Conservation (phyloP, 1,140 invertebrate species). For the Bombus vancouverensis region DNA sequence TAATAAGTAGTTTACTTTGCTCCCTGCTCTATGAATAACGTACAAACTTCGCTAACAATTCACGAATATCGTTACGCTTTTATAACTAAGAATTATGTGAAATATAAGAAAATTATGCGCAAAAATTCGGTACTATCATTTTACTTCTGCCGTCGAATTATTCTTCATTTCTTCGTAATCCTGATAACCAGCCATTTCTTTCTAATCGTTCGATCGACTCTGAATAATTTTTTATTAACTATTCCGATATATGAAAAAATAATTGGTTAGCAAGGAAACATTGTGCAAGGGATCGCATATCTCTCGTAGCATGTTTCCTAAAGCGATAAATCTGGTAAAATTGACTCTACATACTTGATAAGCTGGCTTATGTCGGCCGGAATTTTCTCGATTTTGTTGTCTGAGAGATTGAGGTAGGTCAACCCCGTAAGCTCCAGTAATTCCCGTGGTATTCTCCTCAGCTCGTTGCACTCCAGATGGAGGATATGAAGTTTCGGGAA, state of each 20-base stretch:
- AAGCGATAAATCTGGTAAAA: conserved; percentile 45
- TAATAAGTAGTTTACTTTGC: too few species aligned
- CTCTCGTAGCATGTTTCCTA: not conserved
- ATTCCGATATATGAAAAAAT: not conserved
- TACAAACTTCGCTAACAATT: too few species aligned
- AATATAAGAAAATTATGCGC: too few species aligned
- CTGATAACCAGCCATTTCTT: too few species aligned
- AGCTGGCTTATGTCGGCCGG: conserved; percentile 85
- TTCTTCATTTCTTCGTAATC: too few species aligned
- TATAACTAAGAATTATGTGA: too few species aligned
- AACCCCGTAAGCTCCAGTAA: conserved; percentile 84
- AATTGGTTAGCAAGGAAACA: not conserved
- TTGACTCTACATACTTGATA: conserved; percentile 84
- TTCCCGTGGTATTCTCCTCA: conserved; percentile 84
- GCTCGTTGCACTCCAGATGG: conserved; percentile 84
- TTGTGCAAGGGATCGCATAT: not conserved
- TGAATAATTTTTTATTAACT: not conserved
- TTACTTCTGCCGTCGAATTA: too few species aligned
- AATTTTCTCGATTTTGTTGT: conserved; percentile 86
- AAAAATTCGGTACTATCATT: too few species aligned
- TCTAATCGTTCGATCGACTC: not conserved
- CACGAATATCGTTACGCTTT: too few species aligned
- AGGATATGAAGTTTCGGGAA: conserved; percentile 84
- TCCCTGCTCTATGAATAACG: too few species aligned
- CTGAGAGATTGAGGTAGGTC: conserved; percentile 87